Evolutionary conservation across 2,888 invertebrate species (phyloP), one percentile per base, ranked within the genome.

Genomic region (Agrotis segetum): DNA sequence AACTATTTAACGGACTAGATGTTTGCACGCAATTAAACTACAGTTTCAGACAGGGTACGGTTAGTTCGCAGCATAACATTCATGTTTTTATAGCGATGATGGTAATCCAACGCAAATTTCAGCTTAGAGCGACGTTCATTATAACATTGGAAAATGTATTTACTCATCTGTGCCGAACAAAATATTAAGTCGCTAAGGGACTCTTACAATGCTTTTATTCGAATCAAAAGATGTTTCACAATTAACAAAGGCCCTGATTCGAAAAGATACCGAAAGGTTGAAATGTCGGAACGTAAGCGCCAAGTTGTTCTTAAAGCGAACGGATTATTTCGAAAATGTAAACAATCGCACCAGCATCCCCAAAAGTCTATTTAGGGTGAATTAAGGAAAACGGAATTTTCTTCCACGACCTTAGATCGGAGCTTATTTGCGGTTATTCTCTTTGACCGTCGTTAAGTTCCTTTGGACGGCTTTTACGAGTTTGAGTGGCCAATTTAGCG

Each of bases 401-500:
- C 95, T 92, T 91, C 91, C 91, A 91, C 91, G 90, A 90, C 92
- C 91, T 92, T 91, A 94, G 93, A 96, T 95, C 93, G 94, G 92
- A 92, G 94, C 95, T 96, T 96, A 95, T 96, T 96, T 96, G 96
- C 94, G 96, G 96, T 96, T 95, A 96, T 95, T 94, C 96, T 94
- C 95, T 96, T 96, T 96, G 96, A 96, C 96, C 96, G 96, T 95
- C 96, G 95, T 96, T 95, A 95, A 94, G 94, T 93, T 96, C 93
- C 94, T 93, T 93, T 91, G 90, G 94, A 94, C 92, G 92, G 94
- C 94, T 94, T 95, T 95, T 94, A 95, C 93, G 94, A 94, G 94
- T 95, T 96, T 90, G 93, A 96, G 96, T 94, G 94, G 95, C 95
- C 96, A 95, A 96, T 96, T 95, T 95, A 92, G 90, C 92, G 92